Evolutionary conservation across 2,888 invertebrate species (phyloP).

Genomic region (Taenaris catops): DNA sequence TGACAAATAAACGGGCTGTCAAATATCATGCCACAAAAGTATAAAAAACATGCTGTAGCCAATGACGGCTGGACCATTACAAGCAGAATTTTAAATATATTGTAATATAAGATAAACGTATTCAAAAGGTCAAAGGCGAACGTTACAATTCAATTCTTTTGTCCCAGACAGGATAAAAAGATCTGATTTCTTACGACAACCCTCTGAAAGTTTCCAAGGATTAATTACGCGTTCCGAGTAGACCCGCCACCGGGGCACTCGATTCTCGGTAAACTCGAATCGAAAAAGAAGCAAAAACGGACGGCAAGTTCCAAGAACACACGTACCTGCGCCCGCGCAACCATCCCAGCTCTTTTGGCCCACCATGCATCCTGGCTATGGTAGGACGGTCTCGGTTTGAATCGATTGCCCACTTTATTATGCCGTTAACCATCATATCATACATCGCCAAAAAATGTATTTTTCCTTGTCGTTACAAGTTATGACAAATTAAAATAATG

Average conservation of each 20-base stretch:
- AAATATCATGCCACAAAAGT: too few relatives aligned
- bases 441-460: too few relatives aligned
- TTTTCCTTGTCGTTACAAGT: too few relatives aligned
- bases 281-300: constrained; percentile 78
- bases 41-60: too few relatives aligned
- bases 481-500: too few relatives aligned
- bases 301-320: constrained; percentile 68
- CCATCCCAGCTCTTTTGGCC: constrained; percentile 55
- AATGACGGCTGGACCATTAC: too few relatives aligned
- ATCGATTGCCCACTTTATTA: too few relatives aligned
- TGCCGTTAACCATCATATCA: too few relatives aligned
- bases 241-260: constrained; percentile 74
- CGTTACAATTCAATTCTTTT: constrained; percentile 38
- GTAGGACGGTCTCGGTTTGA: background rate
- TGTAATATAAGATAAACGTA: too few relatives aligned
- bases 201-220: constrained; percentile 77
- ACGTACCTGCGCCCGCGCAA: constrained; percentile 70
- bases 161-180: constrained; percentile 25
- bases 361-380: constrained; percentile 13
- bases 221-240: constrained; percentile 79
- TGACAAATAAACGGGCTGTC: too few relatives aligned
- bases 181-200: constrained; percentile 72
- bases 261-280: constrained; percentile 75
- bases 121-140: constrained; percentile 45
- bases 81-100: too few relatives aligned